These are phyloP conservation scores for Lamellibrachia columna DNA, from an alignment of 2,888 invertebrate species.

Conservation along the genomic window DNA sequence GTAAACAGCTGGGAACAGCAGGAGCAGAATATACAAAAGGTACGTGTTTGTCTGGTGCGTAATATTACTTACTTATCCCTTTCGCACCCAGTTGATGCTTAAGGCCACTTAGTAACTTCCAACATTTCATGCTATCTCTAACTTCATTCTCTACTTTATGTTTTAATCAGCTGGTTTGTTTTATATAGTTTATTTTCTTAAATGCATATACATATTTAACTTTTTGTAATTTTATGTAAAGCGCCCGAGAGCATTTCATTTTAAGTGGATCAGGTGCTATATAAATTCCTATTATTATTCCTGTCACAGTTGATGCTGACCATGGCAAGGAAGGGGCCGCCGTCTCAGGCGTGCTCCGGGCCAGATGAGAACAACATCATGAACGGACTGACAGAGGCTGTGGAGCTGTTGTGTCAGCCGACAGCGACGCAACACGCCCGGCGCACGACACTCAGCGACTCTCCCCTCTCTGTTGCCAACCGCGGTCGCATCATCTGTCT, in stretches of 20 bases:
- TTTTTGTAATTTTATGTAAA: too few species aligned
- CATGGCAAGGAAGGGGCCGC: conserved; percentile 83
- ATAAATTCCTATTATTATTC: neutral
- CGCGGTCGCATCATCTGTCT: conserved; percentile 89
- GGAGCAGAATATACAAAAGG: conserved; percentile 88
- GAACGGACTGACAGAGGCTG: conserved; percentile 85
- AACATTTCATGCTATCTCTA: too few species aligned
- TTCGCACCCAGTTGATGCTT: too few species aligned
- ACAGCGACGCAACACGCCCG: conserved; percentile 79
- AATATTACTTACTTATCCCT: too few species aligned
- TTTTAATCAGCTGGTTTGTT: too few species aligned
- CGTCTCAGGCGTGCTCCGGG: conserved; percentile 54
- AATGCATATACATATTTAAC: too few species aligned
- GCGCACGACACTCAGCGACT: conserved; percentile 67
- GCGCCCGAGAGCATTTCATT: too few species aligned
- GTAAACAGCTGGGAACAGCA: conserved; percentile 84
- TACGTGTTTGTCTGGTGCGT: conserved; percentile 68
- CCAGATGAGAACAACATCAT: conserved; percentile 70
- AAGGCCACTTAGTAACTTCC: too few species aligned
- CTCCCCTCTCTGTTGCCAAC: conserved; percentile 65
- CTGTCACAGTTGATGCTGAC: conserved; percentile 79
- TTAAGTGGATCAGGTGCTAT: too few species aligned
- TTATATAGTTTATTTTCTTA: too few species aligned
- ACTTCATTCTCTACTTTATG: neutral
- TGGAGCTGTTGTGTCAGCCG: conserved; percentile 84